Evolutionary conservation across 2,888 invertebrate genomes (phyloP), one percentile per base, ranked within the genome.

Genomic region (Acanthosoma haemorrhoidale): DNA sequence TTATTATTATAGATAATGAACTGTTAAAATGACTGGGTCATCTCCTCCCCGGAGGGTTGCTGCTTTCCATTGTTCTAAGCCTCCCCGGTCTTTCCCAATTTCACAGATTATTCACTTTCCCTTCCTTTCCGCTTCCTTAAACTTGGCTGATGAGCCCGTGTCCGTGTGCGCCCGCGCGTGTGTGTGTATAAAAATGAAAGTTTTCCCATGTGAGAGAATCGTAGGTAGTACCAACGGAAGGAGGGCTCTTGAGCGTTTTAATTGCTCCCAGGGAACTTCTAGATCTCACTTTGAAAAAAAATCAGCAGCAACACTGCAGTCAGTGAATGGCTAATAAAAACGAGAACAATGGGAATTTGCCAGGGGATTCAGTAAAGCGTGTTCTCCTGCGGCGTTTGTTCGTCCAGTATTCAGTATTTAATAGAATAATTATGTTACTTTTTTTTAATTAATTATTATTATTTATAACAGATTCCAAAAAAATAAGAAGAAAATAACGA

Each of bases 11-110:
- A n/a, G n/a, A n/a, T n/a, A n/a, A n/a, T n/a, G 13, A 21, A 41
- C 2, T 2, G 9, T 9, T 18, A 9, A 43, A 8, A 4, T 4
- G 25, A 21, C 11, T 5, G 25, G 13, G 25, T 6, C 51, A 25
- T 25, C 13, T 51, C 25, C 51, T n/a, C 51, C 51, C 8, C 13
- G 51, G 25, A 21, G 4, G n/a, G 25, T 25, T 25, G 21, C 29
- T 25, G 51, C 51, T 51, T 51, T 51, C 51, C 29, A 51, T 51
- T 51, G 51, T 51, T 13, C 29, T 51, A 25, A 51, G n/a, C 25
- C n/a, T n/a, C n/a, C n/a, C 25, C n/a, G 51, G 51, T 51, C 51
- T 51, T 51, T 51, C 51, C 51, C 51, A 51, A 51, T 51, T 51
- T 51, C 51, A 51, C 51, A 51, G 51, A 51, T 51, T 51, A 51